A percentile compares a stretch with the other conserved stretches of the same genome.
These are phyloP conservation scores for Bergia sp. DNA, from an alignment of 92 coral and sea anemone genomes.

Conservation along the genomic window DNA sequence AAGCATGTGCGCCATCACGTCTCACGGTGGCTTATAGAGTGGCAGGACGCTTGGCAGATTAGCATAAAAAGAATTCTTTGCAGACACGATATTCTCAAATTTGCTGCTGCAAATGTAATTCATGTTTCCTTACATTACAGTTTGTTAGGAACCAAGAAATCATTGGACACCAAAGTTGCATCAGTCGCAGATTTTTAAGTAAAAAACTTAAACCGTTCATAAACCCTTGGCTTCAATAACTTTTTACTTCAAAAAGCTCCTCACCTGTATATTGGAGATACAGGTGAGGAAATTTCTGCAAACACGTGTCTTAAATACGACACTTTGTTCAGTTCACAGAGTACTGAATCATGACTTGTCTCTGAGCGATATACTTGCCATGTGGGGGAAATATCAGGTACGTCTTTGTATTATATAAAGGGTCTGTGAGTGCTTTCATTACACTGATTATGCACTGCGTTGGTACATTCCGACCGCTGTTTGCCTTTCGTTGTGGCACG, in stretches of 20 bases:
- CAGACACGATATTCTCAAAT: background rate
- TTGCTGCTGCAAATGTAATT: background rate
- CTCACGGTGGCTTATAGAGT: background rate
- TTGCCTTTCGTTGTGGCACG: too few relatives aligned
- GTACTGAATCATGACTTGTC: constrained; percentile 65
- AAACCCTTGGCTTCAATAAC: background rate
- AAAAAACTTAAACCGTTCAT: background rate
- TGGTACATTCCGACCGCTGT: background rate
- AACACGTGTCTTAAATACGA: background rate
- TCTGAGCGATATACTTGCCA: constrained; percentile 70
- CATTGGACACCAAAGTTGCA: too few relatives aligned
- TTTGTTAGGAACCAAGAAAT: too few relatives aligned
- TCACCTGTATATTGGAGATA: background rate
- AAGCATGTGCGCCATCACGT: background rate
- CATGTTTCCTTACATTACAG: background rate
- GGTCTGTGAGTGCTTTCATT: background rate
- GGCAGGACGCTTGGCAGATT: too few relatives aligned
- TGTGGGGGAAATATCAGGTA: constrained; percentile 98
- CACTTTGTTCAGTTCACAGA: constrained; percentile 68
- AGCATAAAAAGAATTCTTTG: too few relatives aligned
- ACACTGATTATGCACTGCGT: too few relatives aligned
- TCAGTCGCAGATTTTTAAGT: background rate
- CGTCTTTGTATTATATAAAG: background rate
- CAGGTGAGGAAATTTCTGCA: too few relatives aligned
- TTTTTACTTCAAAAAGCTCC: too few relatives aligned